Evolutionary conservation across 2,113 vertebrate species (phyloP).

Genomic region (Falcunculus frontatus): DNA sequence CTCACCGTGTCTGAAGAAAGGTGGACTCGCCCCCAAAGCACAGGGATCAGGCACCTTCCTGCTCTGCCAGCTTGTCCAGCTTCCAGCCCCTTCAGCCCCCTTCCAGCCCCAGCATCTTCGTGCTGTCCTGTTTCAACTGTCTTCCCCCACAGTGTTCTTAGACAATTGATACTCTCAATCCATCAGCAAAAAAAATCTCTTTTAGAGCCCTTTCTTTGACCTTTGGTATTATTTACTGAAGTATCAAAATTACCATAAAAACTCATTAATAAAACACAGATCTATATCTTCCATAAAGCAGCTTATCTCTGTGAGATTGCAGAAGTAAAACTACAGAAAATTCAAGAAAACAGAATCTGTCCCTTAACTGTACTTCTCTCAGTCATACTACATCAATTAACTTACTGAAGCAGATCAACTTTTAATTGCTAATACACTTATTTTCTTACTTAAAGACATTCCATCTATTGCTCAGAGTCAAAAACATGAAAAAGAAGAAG

Average conservation of each 20-base stretch:
- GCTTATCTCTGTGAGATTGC: background rate
- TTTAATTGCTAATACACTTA: background rate
- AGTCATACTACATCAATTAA: background rate
- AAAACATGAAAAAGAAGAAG: background rate
- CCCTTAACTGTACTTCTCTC: background rate
- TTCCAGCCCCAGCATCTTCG: background rate
- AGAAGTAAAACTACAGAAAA: background rate
- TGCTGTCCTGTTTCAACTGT: background rate
- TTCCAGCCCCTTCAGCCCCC: background rate
- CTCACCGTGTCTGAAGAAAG: background rate
- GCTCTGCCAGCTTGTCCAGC: background rate
- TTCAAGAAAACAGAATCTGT: background rate
- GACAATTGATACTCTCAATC: background rate
- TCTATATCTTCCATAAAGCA: background rate
- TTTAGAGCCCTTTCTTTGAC: background rate
- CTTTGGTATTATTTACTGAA: background rate
- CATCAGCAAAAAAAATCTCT: background rate
- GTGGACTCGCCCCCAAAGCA: background rate
- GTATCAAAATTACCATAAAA: background rate
- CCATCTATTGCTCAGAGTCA: background rate
- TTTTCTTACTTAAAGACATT: background rate
- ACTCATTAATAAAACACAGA: background rate
- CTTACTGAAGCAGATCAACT: background rate
- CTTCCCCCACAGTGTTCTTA: background rate
- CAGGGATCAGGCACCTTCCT: accelerated